Evolutionary conservation across 2,797 vertebrate species (phyloP).

Genomic region (Sciurus carolinensis): DNA sequence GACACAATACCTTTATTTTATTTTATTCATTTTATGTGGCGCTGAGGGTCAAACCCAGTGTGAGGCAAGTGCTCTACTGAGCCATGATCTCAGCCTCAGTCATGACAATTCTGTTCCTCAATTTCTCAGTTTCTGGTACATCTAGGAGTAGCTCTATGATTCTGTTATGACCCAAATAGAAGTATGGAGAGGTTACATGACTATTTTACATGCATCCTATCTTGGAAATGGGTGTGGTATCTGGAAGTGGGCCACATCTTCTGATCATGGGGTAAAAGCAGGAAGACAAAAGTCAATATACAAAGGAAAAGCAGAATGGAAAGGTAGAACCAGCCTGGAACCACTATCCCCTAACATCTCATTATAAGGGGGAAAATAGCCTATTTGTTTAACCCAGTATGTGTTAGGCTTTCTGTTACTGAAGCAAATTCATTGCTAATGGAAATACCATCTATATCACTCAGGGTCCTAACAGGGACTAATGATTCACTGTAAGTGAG

Average conservation of each 20-base stretch:
- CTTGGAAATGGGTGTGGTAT: not conserved
- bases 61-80: too few species aligned
- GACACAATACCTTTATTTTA: too few species aligned
- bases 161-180: not conserved
- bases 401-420: conserved; percentile 10
- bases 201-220: not conserved
- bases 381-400: not conserved
- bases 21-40: too few species aligned
- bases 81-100: not conserved
- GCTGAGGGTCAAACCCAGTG: too few species aligned
- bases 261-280: not conserved
- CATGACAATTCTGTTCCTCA: not conserved
- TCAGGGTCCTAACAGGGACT: not conserved
- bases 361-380: not conserved
- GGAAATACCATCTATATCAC: not conserved
- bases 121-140: not conserved
- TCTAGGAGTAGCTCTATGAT: not conserved
- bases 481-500: not conserved
- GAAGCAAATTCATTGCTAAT: conserved; percentile 32
- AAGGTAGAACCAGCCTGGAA: not conserved
- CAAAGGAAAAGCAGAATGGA: not conserved
- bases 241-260: not conserved
- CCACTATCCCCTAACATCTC: not conserved
- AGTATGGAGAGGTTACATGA: not conserved
- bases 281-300: not conserved